Conservation (phyloP, 2,888 invertebrate genomes). For the Nomada fabriciana region DNA sequence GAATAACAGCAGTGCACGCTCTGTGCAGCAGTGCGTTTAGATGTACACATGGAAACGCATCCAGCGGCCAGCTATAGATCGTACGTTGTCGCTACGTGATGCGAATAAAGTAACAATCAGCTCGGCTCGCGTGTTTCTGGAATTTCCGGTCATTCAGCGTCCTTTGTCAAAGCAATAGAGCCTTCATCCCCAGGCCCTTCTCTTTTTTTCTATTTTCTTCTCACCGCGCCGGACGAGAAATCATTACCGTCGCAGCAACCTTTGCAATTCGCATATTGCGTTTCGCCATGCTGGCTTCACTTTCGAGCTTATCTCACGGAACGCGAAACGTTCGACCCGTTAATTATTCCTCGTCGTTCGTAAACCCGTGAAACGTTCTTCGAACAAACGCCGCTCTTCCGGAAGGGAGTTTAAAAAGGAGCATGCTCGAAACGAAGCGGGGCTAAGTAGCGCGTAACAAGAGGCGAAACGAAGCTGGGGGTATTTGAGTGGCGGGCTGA, state of each 20-base stretch:
- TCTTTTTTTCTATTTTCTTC: neutral
- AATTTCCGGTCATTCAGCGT: constrained; percentile 64
- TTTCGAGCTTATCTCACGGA: constrained; percentile 14
- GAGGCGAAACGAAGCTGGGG: constrained; percentile 45
- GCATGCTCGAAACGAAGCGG: constrained; percentile 1
- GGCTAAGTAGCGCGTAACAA: constrained; percentile 64
- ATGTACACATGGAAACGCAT: constrained; percentile 29
- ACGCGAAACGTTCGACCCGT: constrained; percentile 5
- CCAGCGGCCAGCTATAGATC: constrained; percentile 16
- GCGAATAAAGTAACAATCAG: constrained; percentile 65
- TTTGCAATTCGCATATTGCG: neutral
- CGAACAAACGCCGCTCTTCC: constrained; percentile 10
- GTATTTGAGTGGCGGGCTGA: constrained; percentile 48
- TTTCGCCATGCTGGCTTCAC: neutral
- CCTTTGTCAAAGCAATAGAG: constrained; percentile 32
- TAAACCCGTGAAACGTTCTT: constrained; percentile 11
- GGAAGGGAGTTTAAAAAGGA: constrained; percentile 13
- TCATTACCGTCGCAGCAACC: neutral
- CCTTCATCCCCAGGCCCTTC: neutral
- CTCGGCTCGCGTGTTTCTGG: constrained; percentile 62
- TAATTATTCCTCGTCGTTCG: constrained; percentile 28
- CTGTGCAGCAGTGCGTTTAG: too few relatives aligned
- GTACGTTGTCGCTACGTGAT: constrained; percentile 42
- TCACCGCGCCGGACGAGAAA: neutral
- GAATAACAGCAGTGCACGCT: too few relatives aligned